Base-by-base conservation (phyloP, 2,888 invertebrate species). In the Tetragnatha montana region DNA sequence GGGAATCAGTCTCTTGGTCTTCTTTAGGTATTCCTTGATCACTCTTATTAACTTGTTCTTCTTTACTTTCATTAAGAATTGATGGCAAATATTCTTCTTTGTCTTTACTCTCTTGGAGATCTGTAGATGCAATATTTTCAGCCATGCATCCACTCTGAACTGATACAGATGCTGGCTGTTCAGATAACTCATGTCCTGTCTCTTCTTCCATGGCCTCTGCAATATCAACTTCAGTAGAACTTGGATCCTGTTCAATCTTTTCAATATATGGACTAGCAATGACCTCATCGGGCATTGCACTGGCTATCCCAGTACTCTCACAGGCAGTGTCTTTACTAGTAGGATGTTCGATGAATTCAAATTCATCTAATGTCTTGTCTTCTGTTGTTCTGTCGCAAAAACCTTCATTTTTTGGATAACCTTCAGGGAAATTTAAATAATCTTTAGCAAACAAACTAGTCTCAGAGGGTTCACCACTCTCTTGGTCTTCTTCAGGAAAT, bases 391-490 rank as follows among this genome's bases (percentile, higher is more conserved):
- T 50, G 47, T 22, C 71, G 47, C n/a, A 75, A 76, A 19, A 21
- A 10, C 76, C n/a, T 8, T 49, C 50, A 76, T 35, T 76, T 50
- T 35, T 76, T 12, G 76, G 50, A 60, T 60, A 60, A n/a, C 49
- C 22, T 74, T 74, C n/a, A 60, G 8, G 60, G 0, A 74, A 6
- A 82, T 74, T 74, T 22, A 71, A 82, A 35, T 73, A 35, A 60
- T 85, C 51, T 49, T 78, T 51, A 22, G 85, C 60, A 71, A 22
- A 51, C 71, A 79, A n/a, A 51, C 79, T 82, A 90, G 50, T 90
- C 73, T 87, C 84, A 87, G 90, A 90, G 87, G 87, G 84, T 81
- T 81, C 47, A 68, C 50, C 19, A 76, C 68, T 80, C 17, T 87
- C 49, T 22, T 50, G 60, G n/a, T 69, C 17, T 60, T 79, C 81